A percentile compares a stretch with the other conserved stretches of the same genome.
Conservation (phyloP, 2,113 vertebrate genomes). For the Chionomys nivalis region DNA sequence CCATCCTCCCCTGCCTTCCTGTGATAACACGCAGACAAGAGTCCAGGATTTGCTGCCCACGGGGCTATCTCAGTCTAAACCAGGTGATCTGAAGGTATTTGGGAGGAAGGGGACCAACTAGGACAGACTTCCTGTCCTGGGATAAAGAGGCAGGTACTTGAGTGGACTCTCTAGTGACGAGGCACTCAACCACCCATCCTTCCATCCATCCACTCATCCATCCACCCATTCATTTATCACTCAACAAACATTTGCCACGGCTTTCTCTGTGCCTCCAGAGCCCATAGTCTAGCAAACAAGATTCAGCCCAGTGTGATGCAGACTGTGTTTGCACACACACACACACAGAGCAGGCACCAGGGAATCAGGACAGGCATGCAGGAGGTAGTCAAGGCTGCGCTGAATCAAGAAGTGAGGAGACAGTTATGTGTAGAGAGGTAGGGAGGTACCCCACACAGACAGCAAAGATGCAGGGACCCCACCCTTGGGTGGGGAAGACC, state of each 20-base stretch:
- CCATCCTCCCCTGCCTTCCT: background rate
- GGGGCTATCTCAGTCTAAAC: background rate
- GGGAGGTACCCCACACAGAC: background rate
- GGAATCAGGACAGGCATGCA: background rate
- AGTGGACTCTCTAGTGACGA: background rate
- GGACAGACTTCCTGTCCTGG: conserved; percentile 11
- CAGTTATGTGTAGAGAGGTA: background rate
- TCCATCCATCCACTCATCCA: background rate
- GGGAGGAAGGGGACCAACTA: background rate
- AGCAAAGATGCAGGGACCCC: background rate
- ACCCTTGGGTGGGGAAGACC: background rate
- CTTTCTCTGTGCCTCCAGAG: background rate
- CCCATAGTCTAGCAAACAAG: background rate
- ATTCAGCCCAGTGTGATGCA: background rate
- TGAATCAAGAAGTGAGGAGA: background rate
- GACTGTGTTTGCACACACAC: background rate
- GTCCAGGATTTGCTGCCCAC: background rate
- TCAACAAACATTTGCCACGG: background rate
- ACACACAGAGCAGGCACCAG: background rate
- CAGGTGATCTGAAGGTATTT: background rate
- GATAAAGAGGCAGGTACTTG: background rate
- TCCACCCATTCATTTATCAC: background rate
- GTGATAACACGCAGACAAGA: background rate
- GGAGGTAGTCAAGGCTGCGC: background rate
- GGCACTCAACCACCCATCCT: background rate